Conservation (phyloP, 2,888 invertebrate species). For the Perizoma flavofasciatum region DNA sequence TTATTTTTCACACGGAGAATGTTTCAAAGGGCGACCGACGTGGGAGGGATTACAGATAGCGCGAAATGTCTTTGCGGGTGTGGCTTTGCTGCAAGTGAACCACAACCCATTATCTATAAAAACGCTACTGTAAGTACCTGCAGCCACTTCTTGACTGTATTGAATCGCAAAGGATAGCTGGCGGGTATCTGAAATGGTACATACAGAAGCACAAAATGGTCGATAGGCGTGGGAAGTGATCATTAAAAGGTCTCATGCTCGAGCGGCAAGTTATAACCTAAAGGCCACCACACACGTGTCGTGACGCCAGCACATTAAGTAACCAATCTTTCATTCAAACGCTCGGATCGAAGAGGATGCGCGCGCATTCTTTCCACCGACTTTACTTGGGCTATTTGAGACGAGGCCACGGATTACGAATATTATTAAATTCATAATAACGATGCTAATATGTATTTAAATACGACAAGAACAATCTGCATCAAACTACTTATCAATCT, state of each 20-base stretch:
- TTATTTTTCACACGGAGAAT: neutral
- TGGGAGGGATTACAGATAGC: neutral
- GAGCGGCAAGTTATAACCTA: conserved; percentile 25
- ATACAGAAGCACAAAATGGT: neutral
- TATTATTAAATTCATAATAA: conserved; percentile 30
- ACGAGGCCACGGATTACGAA: conserved; percentile 42
- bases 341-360: conserved; percentile 74
- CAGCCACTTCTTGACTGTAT: too few relatives aligned
- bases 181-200: neutral
- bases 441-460: neutral
- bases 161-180: neutral
- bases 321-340: conserved; percentile 74
- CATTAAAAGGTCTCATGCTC: conserved; percentile 23
- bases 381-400: conserved; percentile 47
- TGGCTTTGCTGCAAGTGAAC: too few relatives aligned
- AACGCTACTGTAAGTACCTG: too few relatives aligned
- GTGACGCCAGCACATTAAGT: conserved; percentile 53
- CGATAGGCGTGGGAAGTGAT: conserved; percentile 13
- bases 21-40: neutral
- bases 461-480: too few relatives aligned
- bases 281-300: conserved; percentile 43
- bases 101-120: neutral
- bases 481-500: too few relatives aligned
- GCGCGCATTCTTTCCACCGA: conserved; percentile 62
- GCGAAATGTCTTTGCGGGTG: neutral